Conservation (phyloP, 2,797 vertebrate genomes). For the Coendou prehensilis region DNA sequence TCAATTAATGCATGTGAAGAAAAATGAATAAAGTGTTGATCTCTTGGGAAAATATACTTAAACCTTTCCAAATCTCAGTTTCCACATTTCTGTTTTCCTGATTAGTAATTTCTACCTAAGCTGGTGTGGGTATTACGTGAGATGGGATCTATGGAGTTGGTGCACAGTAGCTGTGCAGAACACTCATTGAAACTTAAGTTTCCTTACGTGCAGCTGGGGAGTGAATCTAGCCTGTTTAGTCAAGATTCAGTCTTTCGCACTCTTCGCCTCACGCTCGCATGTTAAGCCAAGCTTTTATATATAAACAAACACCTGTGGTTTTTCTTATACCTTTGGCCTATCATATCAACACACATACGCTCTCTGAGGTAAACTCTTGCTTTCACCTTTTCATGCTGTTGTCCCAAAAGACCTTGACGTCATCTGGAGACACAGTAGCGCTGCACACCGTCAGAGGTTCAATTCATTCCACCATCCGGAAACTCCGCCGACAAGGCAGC, state of each 20-base stretch:
- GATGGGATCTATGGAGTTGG: background rate
- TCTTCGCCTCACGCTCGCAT: conserved; percentile 5
- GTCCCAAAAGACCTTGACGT: conserved; percentile 78
- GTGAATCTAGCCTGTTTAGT: background rate
- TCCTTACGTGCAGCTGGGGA: background rate
- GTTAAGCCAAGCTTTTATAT: conserved; percentile 34
- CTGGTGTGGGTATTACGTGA: background rate
- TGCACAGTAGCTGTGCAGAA: background rate
- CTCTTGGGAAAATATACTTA: background rate
- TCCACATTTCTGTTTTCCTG: background rate
- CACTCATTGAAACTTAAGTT: background rate
- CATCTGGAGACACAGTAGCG: conserved; percentile 73
- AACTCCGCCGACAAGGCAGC: conserved; percentile 80
- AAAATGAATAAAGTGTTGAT: background rate
- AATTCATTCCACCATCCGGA: conserved; percentile 67
- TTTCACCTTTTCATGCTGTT: conserved; percentile 76
- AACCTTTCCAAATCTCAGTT: background rate
- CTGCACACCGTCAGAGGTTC: conserved; percentile 77
- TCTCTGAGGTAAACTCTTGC: conserved; percentile 70
- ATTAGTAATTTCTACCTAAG: conserved; percentile 6
- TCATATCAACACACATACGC: background rate
- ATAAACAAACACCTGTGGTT: conserved; percentile 29
- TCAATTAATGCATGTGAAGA: background rate
- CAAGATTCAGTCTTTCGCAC: conserved; percentile 7
- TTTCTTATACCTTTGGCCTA: conserved; percentile 19